A percentile compares a stretch with the other conserved stretches of the same genome.
phyloP scores from a whole-genome alignment of 2,113 vertebrate species.

The Tragelaphus scriptus region DNA sequence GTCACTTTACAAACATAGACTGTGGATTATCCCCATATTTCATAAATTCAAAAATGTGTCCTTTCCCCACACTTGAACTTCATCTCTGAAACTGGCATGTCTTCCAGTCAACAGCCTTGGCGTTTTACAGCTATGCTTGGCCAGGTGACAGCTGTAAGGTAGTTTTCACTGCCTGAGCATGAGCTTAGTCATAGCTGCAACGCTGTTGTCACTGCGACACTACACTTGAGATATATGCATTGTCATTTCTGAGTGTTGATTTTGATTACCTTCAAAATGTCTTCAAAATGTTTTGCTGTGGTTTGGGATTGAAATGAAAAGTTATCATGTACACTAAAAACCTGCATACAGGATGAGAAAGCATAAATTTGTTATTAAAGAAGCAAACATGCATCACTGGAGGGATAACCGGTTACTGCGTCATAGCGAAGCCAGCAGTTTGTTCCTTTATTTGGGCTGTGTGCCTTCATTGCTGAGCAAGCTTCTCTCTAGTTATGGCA shows the following conservation, averaged over 20 bases:
- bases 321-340: not conserved
- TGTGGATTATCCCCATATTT: not conserved
- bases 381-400: not conserved
- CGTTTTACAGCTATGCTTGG: not conserved
- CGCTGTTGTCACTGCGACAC: not conserved
- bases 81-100: not conserved
- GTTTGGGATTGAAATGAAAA: slow-evolving; percentile 24
- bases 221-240: not conserved
- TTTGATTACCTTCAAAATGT: not conserved
- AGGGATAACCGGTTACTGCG: not conserved
- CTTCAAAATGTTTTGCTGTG: not conserved
- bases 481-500: not conserved
- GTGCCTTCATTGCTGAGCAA: not conserved
- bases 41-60: not conserved
- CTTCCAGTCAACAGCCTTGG: not conserved
- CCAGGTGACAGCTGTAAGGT: not conserved
- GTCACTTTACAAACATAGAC: not conserved
- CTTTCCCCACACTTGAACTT: not conserved
- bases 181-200: not conserved
- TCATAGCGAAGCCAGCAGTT: not conserved
- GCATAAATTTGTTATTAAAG: not conserved
- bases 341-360: not conserved
- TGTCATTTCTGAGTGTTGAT: not conserved
- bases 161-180: not conserved
- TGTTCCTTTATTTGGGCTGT: not conserved